Evolutionary conservation across 2,797 vertebrate species (phyloP), one percentile per base, ranked within the genome.

Genomic region (Pelobates cultripes): DNA sequence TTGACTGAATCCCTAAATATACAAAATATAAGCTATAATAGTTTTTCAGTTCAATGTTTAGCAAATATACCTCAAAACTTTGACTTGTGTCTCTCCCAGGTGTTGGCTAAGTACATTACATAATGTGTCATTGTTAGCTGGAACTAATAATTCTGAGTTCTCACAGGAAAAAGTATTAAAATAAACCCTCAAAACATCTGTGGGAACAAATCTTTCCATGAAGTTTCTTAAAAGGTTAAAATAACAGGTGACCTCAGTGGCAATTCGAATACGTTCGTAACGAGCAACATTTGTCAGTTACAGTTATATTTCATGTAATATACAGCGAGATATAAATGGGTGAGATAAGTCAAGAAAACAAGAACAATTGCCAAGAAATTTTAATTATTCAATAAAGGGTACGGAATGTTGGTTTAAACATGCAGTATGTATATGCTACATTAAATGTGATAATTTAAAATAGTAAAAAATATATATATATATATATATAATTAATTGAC

Each of bases 181-280:
- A 64, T 4, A 28, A 61, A 61, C 10, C 57, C 57, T 61, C 15
- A 28, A 64, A 64, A 17, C 61, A 64, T 12, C 61, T 64, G 61
- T 64, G 61, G 61, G 61, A 40, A 64, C n/a, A 28, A 40, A 40
- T 17, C n/a, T 64, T 40, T 64, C 61, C 61, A 64, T 7, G n/a
- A 4, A 64, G 17, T 7, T 7, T 28, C 61, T 28, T 40, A 28
- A 40, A 57, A 64, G 61, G 61, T 17, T 64, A 64, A 64, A 68
- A 68, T 68, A 68, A 43, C 61, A 64, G 61, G 61, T 40, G 61
- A 64, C 61, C 61, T 64, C 61, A 64, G n/a, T n/a, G 28, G 61
- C 28, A 40, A 7, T 64, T 64, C 3, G 6, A 40, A 64, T 64
- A 7, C 2, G 4, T 64, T 64, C 61, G 4, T n/a, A n/a, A 40